phyloP scores from a whole-genome alignment of 2,797 vertebrate genomes.

The Spinibarbus caldwelli region DNA sequence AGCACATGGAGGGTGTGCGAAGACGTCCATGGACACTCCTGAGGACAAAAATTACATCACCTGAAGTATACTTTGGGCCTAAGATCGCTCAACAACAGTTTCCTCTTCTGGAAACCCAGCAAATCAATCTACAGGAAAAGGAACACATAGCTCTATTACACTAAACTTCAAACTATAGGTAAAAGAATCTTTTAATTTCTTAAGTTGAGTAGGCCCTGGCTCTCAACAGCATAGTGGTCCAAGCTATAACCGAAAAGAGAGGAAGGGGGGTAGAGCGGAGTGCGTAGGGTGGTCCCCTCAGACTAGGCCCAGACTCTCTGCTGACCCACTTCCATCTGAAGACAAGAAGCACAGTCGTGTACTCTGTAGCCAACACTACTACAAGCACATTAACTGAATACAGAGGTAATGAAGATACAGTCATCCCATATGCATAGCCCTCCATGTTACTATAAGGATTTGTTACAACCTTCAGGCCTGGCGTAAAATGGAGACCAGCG shows the following conservation, averaged over 20 bases:
- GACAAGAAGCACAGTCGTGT: background rate
- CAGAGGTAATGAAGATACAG: background rate
- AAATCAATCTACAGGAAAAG: background rate
- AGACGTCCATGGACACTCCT: background rate
- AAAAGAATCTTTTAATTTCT: background rate
- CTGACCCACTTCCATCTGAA: constrained; percentile 39
- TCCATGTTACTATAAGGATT: constrained; percentile 12
- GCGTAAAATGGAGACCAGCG: background rate
- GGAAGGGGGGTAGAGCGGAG: constrained; percentile 6
- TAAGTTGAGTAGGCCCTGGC: background rate
- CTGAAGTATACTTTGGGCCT: background rate
- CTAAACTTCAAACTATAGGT: background rate
- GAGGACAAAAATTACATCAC: background rate
- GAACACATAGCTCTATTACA: background rate
- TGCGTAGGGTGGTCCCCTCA: constrained; percentile 27
- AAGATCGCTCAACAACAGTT: background rate
- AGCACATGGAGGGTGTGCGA: background rate
- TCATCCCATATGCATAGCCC: background rate
- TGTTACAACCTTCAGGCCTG: background rate
- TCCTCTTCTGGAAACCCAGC: background rate
- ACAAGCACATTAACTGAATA: constrained; percentile 5
- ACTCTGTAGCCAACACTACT: background rate
- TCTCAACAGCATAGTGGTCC: background rate
- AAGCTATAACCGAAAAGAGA: background rate
- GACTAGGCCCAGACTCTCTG: constrained; percentile 43